Evolutionary conservation across 2,888 invertebrate genomes (phyloP), one percentile per base, ranked within the genome.

Genomic region (Ferrisia virgata): DNA sequence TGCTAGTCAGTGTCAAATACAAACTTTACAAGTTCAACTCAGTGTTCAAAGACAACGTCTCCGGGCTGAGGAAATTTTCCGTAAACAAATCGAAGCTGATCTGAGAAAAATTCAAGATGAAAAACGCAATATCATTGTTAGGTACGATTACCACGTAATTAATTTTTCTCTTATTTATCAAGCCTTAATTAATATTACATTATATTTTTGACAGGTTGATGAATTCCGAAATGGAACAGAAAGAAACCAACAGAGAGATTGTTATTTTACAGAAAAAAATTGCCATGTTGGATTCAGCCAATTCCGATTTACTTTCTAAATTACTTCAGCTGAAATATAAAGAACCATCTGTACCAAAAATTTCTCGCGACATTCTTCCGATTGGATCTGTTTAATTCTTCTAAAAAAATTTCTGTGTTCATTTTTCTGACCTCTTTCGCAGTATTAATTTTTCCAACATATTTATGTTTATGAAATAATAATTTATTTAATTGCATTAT

Each of bases 41-140:
- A 86, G 87, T 47, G 87, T 88, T 22, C 88, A 88, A 85, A 86
- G 87, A 84, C 87, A 87, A 76, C 86, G 87, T 84, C 85, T 88
- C 31, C 84, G 87, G 69, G 87, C 87, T n/a, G 88, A 88, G 86
- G 88, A 88, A 86, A 87, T 87, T 83, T 87, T 88, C 31, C 86
- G 88, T 22, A 87, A 87, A 84, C 87, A 88, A 86, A 86, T 88
- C 22, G 88, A 88, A 86, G 85, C 87, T 28, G 88, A 88, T 86
- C 87, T 86, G 69, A 85, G 87, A 28, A 85, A 86, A 8, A 85
- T 87, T 13, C 87, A 87, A 82, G 87, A 87, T 28, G 87, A 87
- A 84, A 87, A 87, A 78, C 85, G 87, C 25, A 86, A 86, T 53
- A 86, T 87, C n/a, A 86, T 86, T 83, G 85, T 86, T 78, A 85